phyloP scores from a whole-genome alignment of 1,140 invertebrate species.

The Hyles euphorbiae region DNA sequence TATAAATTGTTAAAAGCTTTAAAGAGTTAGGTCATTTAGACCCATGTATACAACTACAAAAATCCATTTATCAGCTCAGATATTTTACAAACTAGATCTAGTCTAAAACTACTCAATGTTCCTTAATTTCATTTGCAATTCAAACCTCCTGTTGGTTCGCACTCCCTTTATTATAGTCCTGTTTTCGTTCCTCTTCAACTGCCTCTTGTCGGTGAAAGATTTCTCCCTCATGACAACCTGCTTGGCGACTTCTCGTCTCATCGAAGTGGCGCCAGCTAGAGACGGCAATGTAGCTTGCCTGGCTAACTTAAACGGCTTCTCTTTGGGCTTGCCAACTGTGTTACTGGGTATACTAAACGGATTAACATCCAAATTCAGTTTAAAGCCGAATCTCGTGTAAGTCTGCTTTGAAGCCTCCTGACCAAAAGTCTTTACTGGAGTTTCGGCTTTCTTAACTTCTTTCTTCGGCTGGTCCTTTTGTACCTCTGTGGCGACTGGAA shows the following conservation, averaged over 20 bases:
- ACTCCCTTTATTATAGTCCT: constrained; percentile 77
- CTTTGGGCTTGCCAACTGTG: constrained; percentile 17
- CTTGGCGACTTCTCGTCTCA: constrained; percentile 42
- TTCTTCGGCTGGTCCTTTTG: constrained; percentile 21
- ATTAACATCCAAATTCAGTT: constrained; percentile 44
- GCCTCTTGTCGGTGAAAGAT: constrained; percentile 44
- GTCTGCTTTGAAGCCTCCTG: constrained; percentile 25
- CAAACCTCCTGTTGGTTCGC: constrained; percentile 80
- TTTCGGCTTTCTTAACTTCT: constrained; percentile 23
- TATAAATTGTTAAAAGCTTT: too few relatives aligned
- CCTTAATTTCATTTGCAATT: constrained; percentile 77
- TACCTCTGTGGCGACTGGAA: constrained; percentile 17
- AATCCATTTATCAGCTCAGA: too few relatives aligned
- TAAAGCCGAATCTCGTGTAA: constrained; percentile 73
- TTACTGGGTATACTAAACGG: constrained; percentile 46
- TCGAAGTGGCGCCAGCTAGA: constrained; percentile 33
- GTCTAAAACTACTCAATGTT: constrained; percentile 30
- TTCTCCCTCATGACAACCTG: constrained; percentile 60
- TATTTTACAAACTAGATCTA: neutral
- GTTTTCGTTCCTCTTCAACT: constrained; percentile 50
- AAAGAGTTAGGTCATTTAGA: too few relatives aligned
- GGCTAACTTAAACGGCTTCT: constrained; percentile 15
- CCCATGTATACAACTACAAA: too few relatives aligned
- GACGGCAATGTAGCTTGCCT: constrained; percentile 38
- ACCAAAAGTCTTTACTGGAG: constrained; percentile 17